phyloP scores from a whole-genome alignment of 2,113 vertebrate genomes.

The Morone saxatilis region DNA sequence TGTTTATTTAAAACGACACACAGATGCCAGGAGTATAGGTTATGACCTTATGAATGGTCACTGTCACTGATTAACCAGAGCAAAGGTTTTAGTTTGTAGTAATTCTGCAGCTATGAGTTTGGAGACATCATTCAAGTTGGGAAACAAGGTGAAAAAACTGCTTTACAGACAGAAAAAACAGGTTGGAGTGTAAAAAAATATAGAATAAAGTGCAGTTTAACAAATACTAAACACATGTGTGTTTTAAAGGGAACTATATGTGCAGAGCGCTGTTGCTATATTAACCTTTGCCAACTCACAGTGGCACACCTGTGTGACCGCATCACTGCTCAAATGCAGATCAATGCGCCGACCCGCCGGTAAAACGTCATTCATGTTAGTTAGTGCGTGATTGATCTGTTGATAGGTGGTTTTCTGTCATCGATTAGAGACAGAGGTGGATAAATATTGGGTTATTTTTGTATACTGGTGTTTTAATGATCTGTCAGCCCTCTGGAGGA shows the following conservation, averaged over 20 bases:
- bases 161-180: too few species aligned
- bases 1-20: slow-evolving; percentile 31
- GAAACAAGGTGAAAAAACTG: too few species aligned
- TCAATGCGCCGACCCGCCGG: not conserved
- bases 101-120: too few species aligned
- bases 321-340: not conserved
- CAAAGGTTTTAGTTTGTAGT: not conserved
- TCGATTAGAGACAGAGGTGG: too few species aligned
- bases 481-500: too few species aligned
- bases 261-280: not conserved
- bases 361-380: too few species aligned
- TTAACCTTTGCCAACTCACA: not conserved
- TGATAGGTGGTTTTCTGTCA: too few species aligned
- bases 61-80: slow-evolving; percentile 45
- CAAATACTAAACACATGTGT: too few species aligned
- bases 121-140: too few species aligned
- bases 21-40: not conserved
- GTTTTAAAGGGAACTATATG: not conserved
- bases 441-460: not conserved
- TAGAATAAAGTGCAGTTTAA: not conserved
- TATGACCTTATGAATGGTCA: not conserved
- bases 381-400: too few species aligned
- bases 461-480: not conserved
- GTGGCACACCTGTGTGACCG: slow-evolving; percentile 12
- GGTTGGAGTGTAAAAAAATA: not conserved